A percentile compares a stretch with the other conserved stretches of the same genome.
Conservation (phyloP, 2,888 invertebrate genomes). For the Anoncus sp. region DNA sequence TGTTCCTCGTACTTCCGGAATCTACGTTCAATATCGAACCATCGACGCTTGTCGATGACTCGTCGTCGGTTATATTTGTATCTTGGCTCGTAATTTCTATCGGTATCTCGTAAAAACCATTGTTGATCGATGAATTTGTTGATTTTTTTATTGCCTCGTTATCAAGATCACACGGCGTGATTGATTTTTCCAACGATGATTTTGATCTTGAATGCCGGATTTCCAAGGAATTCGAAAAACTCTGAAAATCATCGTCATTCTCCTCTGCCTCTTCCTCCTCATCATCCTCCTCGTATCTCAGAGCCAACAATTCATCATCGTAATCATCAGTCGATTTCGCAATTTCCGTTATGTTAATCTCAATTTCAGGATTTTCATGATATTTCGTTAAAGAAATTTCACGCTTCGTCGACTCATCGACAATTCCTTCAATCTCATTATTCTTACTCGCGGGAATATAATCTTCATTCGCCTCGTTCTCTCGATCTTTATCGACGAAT, state of each 20-base stretch:
- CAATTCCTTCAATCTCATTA: neutral
- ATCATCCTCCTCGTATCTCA: conserved; percentile 59
- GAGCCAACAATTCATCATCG: conserved; percentile 62
- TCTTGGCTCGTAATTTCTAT: conserved; percentile 54
- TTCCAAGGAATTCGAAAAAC: conserved; percentile 58
- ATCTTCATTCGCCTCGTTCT: conserved; percentile 1
- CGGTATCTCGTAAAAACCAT: conserved; percentile 43
- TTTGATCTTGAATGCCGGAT: conserved; percentile 11
- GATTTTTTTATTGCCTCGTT: conserved; percentile 36
- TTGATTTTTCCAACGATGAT: conserved; percentile 7
- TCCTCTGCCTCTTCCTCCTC: conserved; percentile 56
- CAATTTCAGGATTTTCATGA: neutral
- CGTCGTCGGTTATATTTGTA: conserved; percentile 76
- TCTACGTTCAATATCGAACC: conserved; percentile 38
- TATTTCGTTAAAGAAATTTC: conserved; percentile 6
- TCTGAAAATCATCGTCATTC: conserved; percentile 59
- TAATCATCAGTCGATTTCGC: conserved; percentile 52
- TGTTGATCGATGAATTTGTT: conserved; percentile 34
- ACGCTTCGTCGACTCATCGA: neutral
- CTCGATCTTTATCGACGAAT: neutral
- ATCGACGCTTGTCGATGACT: conserved; percentile 69
- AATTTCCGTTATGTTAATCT: conserved; percentile 12
- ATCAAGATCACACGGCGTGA: neutral
- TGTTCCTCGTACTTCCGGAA: neutral
- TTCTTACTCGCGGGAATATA: conserved; percentile 1